These are phyloP conservation scores for Zaprionus obscuricornis DNA, from an alignment of 2,888 invertebrate genomes.

Conservation along the genomic window DNA sequence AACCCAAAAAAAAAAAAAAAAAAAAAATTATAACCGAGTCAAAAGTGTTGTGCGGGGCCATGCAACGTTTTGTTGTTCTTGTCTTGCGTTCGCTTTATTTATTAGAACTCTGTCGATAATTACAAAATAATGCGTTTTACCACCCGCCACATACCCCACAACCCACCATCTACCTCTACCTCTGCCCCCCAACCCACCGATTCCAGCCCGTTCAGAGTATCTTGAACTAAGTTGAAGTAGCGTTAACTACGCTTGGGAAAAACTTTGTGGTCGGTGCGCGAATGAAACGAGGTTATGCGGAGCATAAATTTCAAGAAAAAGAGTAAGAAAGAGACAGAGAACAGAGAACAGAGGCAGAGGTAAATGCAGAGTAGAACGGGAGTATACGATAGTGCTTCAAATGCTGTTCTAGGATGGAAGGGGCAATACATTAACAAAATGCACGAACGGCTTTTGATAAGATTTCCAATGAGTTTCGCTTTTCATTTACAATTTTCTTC, in stretches of 20 bases:
- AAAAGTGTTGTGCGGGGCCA: conserved; percentile 49
- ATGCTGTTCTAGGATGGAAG: too few species aligned
- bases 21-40: conserved; percentile 34
- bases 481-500: conserved; percentile 5
- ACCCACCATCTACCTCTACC: neutral
- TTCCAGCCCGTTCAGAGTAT: conserved; percentile 2
- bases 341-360: too few species aligned
- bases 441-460: conserved; percentile 52
- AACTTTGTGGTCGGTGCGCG: conserved; percentile 15
- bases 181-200: neutral
- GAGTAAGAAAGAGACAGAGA: neutral
- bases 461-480: conserved; percentile 59
- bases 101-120: conserved; percentile 81
- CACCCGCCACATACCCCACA: conserved; percentile 9
- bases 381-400: conserved; percentile 37
- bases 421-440: conserved; percentile 35
- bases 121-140: conserved; percentile 80
- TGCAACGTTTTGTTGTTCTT: conserved; percentile 27
- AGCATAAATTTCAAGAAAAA: conserved; percentile 61
- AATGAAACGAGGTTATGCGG: conserved; percentile 67
- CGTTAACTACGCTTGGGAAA: conserved; percentile 68
- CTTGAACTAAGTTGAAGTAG: conserved; percentile 34
- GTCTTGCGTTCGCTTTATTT: conserved; percentile 62
- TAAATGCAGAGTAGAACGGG: too few species aligned
- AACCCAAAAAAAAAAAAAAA: conserved; percentile 58